phyloP scores from a whole-genome alignment of 2,113 vertebrate genomes.

The Atlantisia rogersi region DNA sequence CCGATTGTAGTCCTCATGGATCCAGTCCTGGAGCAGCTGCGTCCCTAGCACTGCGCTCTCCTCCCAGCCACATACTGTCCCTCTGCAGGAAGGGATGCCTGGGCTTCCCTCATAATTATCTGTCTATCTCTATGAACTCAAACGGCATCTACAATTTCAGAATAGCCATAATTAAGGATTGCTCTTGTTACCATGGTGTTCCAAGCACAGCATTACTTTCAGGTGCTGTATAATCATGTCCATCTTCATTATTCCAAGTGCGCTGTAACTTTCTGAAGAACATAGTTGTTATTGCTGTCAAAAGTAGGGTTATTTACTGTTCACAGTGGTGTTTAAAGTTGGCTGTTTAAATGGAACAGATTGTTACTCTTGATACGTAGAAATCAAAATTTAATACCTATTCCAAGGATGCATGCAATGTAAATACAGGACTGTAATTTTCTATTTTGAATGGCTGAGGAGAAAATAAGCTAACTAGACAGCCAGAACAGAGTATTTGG shows the following conservation, averaged over 20 bases:
- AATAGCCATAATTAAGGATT: constrained; percentile 10
- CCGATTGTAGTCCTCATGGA: rapidly evolving
- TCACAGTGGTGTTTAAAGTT: background rate
- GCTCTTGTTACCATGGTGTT: background rate
- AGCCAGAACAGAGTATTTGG: constrained; percentile 5
- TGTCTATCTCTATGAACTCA: background rate
- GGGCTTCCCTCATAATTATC: background rate
- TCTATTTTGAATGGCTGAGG: background rate
- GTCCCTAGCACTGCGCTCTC: background rate
- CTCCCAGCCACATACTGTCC: rapidly evolving
- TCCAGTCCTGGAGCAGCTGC: background rate
- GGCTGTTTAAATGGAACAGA: background rate
- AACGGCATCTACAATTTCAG: background rate
- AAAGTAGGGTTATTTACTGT: constrained; percentile 10
- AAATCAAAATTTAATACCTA: background rate
- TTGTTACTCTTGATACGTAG: constrained; percentile 4
- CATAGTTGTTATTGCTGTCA: background rate
- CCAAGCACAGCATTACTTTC: constrained; percentile 27
- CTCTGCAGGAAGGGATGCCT: background rate
- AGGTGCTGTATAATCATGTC: constrained; percentile 19
- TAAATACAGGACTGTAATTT: background rate
- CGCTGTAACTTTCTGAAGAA: background rate
- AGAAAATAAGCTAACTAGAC: constrained; percentile 13
- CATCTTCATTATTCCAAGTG: constrained; percentile 37
- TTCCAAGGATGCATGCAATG: background rate